phyloP scores from a whole-genome alignment of 2,888 invertebrate genomes.

The Agapostemon virescens region DNA sequence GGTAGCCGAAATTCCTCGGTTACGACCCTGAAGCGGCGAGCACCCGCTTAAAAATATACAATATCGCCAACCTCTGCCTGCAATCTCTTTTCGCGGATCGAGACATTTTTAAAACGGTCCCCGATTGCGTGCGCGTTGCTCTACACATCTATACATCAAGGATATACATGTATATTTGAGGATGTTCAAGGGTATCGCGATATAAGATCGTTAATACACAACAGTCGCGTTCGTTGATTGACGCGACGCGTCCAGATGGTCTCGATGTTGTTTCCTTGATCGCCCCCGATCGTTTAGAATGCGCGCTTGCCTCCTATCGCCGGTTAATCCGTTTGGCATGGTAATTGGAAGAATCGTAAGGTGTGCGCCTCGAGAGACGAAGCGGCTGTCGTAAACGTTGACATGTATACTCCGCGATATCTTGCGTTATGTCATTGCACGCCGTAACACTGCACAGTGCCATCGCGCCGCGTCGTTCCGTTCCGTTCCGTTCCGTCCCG shows the following conservation, averaged over 20 bases:
- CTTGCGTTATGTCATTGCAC: conserved; percentile 49
- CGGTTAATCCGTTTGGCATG: neutral
- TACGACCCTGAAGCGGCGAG: conserved; percentile 40
- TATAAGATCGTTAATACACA: neutral
- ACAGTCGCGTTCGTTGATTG: neutral
- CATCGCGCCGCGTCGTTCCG: neutral
- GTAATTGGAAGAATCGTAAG: conserved; percentile 19
- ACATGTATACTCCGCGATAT: conserved; percentile 39
- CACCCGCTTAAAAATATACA: conserved; percentile 59
- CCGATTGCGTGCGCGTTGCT: conserved; percentile 25
- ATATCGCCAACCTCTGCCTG: conserved; percentile 28
- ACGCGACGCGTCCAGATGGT: neutral
- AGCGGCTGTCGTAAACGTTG: conserved; percentile 6
- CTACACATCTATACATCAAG: too few species aligned
- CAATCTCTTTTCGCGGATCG: conserved; percentile 30
- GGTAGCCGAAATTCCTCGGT: conserved; percentile 29
- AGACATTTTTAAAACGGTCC: conserved; percentile 41
- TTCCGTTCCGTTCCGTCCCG: too few species aligned
- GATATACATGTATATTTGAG: too few species aligned
- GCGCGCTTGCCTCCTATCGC: neutral
- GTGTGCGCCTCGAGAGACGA: neutral
- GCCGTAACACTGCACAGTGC: neutral
- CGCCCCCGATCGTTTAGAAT: neutral
- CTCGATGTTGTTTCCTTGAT: neutral
- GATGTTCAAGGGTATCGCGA: neutral